Base-by-base conservation (phyloP, 2,888 invertebrate genomes). In the Phragmatobia fuliginosa region DNA sequence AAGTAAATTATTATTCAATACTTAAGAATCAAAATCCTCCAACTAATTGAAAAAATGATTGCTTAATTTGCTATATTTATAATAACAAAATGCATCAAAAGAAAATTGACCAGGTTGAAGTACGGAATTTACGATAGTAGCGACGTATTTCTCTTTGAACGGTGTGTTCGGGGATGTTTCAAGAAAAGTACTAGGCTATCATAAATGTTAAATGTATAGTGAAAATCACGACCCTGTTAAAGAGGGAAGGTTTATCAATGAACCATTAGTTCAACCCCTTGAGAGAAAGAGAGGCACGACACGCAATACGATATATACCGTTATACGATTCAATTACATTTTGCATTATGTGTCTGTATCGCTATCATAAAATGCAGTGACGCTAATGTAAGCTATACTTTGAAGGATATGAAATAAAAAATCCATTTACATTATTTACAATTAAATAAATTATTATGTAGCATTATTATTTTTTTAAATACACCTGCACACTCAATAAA, bases 101-200 rank as follows among this genome's bases (percentile, higher is more conserved):
- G 16, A 16, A n/a, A 18, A 5, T 41, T 41, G 5, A 0, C 16
- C 41, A 18, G 18, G n/a, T n/a, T 18, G 18, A 41, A 45, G 7
- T 45, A 45, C 18, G 16, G 6, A 6, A 18, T 18, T 49, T n/a
- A n/a, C n/a, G 25, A 10, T 4, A 21, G 10, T 10, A 49, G n/a
- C 25, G n/a, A n/a, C 49, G 25, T 18, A 2, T 4, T 41, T 18
- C 4, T 18, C 3, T n/a, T 11, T 10, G 0, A 52, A 25, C 11
- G 25, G 52, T 25, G 11, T 52, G 14, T 49, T 52, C 11, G 10
- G 25, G 14, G 11, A 52, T 52, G 25, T 5, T 14, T 25, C 25
- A 52, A 14, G 14, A 25, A n/a, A 25, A 25, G 32, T 75, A 77
- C 67, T 49, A 77, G 70, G 70, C 8, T 14, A 16, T 10, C 66